phyloP scores from a whole-genome alignment of 30 jellyfish, hydroid and myxozoan genomes.

The Cassiopea xamachana region DNA sequence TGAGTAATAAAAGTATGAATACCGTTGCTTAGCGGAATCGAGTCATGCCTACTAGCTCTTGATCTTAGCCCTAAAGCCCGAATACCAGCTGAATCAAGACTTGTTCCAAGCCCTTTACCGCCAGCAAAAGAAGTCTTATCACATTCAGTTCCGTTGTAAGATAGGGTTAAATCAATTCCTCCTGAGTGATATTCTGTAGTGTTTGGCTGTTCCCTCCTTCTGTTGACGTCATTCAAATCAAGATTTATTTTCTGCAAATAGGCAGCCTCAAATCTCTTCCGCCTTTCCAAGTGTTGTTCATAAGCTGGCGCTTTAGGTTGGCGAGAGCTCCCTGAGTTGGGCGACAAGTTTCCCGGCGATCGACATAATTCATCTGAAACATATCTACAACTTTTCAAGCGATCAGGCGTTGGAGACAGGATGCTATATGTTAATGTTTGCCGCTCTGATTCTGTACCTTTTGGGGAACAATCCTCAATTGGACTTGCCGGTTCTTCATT shows the following conservation, averaged over 20 bases:
- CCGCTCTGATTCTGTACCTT: constrained; percentile 15
- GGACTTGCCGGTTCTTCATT: constrained; percentile 3
- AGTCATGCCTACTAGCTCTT: constrained; percentile 21
- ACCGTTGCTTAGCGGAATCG: constrained; percentile 63
- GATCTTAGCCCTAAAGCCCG: constrained; percentile 35
- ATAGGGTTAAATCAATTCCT: constrained; percentile 11
- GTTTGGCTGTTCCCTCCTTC: not conserved
- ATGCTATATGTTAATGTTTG: constrained; percentile 20
- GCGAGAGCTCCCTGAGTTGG: constrained; percentile 75
- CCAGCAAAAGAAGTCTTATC: not conserved
- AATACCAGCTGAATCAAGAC: constrained; percentile 52
- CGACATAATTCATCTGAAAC: constrained; percentile 40
- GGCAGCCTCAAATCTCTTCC: constrained; percentile 73
- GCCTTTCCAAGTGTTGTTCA: constrained; percentile 89
- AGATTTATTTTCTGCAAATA: constrained; percentile 49
- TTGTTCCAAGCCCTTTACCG: constrained; percentile 8
- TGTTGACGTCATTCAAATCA: not conserved
- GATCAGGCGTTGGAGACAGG: constrained; percentile 45
- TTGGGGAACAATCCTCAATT: not conserved
- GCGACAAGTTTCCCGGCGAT: constrained; percentile 68
- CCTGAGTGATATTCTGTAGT: not conserved
- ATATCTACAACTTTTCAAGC: constrained; percentile 34
- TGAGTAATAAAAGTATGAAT: constrained; percentile 57
- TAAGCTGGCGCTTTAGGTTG: constrained; percentile 92
- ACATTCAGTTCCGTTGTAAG: constrained; percentile 35